Conservation (phyloP, 2,888 invertebrate species). For the Eupithecia centaureata region DNA sequence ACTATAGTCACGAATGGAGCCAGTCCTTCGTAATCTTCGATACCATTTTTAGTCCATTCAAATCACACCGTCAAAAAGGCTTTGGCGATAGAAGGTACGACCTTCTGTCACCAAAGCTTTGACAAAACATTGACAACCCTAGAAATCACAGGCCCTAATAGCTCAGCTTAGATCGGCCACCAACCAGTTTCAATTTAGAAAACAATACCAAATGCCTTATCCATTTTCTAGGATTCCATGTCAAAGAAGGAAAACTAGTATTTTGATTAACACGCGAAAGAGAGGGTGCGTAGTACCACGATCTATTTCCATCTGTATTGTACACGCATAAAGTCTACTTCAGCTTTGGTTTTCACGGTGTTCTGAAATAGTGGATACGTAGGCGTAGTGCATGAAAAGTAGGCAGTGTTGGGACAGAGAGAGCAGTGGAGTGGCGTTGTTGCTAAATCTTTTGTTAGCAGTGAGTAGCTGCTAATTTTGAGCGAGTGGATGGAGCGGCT, state of each 20-base stretch:
- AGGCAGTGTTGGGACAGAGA: conserved; percentile 77
- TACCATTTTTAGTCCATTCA: neutral
- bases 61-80: neutral
- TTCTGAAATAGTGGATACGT: conserved; percentile 80
- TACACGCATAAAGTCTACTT: conserved; percentile 59
- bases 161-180: conserved; percentile 63
- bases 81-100: too few species aligned
- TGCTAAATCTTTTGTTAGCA: conserved; percentile 46
- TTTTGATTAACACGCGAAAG: conserved; percentile 83
- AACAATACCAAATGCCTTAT: conserved; percentile 77
- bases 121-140: conserved; percentile 7
- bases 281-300: conserved; percentile 68
- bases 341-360: conserved; percentile 57
- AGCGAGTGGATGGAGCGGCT: conserved; percentile 2
- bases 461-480: conserved; percentile 20
- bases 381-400: conserved; percentile 83
- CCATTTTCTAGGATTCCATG: conserved; percentile 82
- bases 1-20: too few species aligned
- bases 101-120: neutral
- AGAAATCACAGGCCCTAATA: conserved; percentile 42
- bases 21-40: too few species aligned
- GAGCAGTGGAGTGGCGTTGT: conserved; percentile 71
- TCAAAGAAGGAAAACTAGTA: conserved; percentile 81
- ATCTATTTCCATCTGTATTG: conserved; percentile 59
- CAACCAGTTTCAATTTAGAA: conserved; percentile 81